A percentile compares a stretch with the other conserved stretches of the same genome.
These are phyloP conservation scores for Styela plicata DNA, from an alignment of 23 tunicate species.

Conservation along the genomic window DNA sequence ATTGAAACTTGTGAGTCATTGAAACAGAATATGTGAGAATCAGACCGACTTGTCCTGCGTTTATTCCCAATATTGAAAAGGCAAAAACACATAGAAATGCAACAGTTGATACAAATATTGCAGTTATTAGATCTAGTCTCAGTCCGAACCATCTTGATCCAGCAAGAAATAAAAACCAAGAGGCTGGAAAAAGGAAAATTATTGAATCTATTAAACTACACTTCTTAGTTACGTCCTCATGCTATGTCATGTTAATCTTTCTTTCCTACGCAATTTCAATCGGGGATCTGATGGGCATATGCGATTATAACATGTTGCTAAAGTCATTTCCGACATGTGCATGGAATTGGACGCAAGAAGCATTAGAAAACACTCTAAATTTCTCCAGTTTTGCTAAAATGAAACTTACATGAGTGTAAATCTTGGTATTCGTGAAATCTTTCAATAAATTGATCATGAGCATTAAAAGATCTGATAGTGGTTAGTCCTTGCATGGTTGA, in stretches of 20 bases:
- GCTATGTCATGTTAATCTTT: too few relatives aligned
- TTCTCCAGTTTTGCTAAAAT: too few relatives aligned
- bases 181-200: slow-evolving; percentile 49
- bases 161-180: slow-evolving; percentile 64
- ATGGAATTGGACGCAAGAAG: too few relatives aligned
- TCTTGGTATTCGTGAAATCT: slow-evolving; percentile 73
- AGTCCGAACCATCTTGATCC: slow-evolving; percentile 78
- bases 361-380: too few relatives aligned
- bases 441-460: slow-evolving; percentile 40
- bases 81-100: slow-evolving; percentile 36
- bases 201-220: too few relatives aligned
- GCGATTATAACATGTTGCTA: too few relatives aligned
- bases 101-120: slow-evolving; percentile 48
- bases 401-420: slow-evolving; percentile 57
- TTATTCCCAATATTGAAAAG: neutral
- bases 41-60: slow-evolving; percentile 61
- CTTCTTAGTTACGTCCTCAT: too few relatives aligned
- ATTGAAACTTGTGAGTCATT: slow-evolving; percentile 70
- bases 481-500: slow-evolving; percentile 69
- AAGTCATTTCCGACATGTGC: too few relatives aligned
- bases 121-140: slow-evolving; percentile 54
- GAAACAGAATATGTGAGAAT: slow-evolving; percentile 47
- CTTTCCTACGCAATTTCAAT: too few relatives aligned
- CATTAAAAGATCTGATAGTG: slow-evolving; percentile 64
- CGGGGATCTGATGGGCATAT: too few relatives aligned